These are phyloP conservation scores for Arvicanthis niloticus DNA, from an alignment of 2,113 vertebrate species.

Conservation along the genomic window DNA sequence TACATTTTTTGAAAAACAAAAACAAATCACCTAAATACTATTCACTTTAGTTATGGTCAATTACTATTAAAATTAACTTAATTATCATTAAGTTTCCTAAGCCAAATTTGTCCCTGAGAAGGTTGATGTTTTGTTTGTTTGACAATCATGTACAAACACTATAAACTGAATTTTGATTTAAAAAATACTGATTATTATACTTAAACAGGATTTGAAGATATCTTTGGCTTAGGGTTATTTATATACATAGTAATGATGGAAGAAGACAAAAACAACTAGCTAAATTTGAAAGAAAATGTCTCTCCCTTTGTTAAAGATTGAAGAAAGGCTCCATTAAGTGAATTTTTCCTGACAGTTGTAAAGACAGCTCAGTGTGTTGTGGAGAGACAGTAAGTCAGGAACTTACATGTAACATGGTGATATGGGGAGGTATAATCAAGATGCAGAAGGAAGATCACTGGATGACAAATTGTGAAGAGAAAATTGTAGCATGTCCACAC, in stretches of 20 bases:
- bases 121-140: not conserved
- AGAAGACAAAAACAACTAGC: not conserved
- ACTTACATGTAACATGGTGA: not conserved
- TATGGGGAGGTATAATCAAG: not conserved
- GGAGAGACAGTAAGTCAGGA: too few species aligned
- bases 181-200: not conserved
- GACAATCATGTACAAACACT: not conserved
- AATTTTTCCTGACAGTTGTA: accelerated
- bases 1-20: not conserved
- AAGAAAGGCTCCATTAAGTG: not conserved
- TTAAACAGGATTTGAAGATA: not conserved
- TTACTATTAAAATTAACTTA: not conserved
- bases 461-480: not conserved
- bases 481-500: too few species aligned
- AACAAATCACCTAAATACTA: not conserved
- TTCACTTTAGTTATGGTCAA: not conserved
- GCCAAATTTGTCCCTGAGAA: not conserved
- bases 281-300: not conserved
- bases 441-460: not conserved
- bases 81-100: not conserved
- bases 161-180: not conserved
- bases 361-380: not conserved
- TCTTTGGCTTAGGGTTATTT: not conserved
- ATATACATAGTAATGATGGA: not conserved
- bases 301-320: not conserved